phyloP scores from a whole-genome alignment of 1,140 invertebrate species.

The Drosophila busckii region DNA sequence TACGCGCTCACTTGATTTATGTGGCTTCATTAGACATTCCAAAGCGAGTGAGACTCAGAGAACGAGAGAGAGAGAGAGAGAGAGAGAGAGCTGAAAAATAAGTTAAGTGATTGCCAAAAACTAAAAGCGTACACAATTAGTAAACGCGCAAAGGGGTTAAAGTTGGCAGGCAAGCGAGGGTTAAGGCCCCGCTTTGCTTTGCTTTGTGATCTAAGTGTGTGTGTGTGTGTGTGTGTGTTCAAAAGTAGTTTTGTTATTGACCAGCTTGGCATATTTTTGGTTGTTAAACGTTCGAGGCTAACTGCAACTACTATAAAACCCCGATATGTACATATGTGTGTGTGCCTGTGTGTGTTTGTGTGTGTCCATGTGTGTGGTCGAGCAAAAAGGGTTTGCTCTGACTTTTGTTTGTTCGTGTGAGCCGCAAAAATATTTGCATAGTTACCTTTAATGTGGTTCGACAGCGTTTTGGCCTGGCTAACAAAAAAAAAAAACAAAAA shows the following conservation, averaged over 20 bases:
- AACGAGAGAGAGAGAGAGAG: not conserved
- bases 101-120: constrained; percentile 62
- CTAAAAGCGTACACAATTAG: constrained; percentile 37
- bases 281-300: constrained; percentile 21
- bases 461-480: constrained; percentile 45
- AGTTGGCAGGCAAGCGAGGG: constrained; percentile 4
- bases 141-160: constrained; percentile 26
- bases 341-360: not conserved
- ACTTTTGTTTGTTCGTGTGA: constrained; percentile 61
- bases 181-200: not conserved
- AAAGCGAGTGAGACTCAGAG: constrained; percentile 2
- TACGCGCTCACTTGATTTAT: constrained; percentile 67
- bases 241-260: constrained; percentile 56
- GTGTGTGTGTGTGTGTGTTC: no score
- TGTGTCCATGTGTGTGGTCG: constrained; percentile 1
- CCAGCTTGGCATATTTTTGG: constrained; percentile 65
- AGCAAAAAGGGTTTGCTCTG: constrained; percentile 39
- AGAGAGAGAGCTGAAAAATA: constrained; percentile 4
- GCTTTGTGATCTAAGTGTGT: not conserved
- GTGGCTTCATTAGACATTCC: constrained; percentile 77
- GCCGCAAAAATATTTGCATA: constrained; percentile 78
- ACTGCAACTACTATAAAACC: constrained; percentile 14
- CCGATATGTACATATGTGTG: not conserved
- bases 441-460: constrained; percentile 78
- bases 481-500: no score